Evolutionary conservation across 2,797 vertebrate species (phyloP).

Genomic region (Hyperoplus immaculatus): DNA sequence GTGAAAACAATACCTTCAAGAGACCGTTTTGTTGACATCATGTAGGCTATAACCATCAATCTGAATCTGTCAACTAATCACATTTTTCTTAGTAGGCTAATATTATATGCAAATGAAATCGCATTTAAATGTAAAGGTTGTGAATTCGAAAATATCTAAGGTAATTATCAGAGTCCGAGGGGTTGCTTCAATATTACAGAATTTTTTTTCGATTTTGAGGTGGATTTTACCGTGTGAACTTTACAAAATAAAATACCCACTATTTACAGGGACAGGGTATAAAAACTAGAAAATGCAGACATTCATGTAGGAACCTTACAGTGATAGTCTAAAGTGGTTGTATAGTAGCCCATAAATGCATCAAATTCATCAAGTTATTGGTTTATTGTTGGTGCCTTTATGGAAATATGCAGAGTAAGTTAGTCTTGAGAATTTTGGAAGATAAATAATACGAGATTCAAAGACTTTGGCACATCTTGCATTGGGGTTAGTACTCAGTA

Average conservation of each 20-base stretch:
- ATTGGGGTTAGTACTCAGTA: background rate
- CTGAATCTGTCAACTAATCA: background rate
- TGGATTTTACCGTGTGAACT: background rate
- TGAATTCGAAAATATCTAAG: background rate
- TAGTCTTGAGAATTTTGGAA: background rate
- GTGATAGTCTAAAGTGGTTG: background rate
- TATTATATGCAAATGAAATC: background rate
- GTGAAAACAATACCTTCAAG: background rate
- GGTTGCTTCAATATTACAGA: background rate
- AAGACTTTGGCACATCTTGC: background rate
- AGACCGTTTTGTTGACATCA: background rate
- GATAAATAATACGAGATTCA: background rate
- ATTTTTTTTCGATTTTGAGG: background rate
- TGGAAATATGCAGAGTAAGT: background rate
- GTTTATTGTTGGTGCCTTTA: background rate
- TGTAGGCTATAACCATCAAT: no score
- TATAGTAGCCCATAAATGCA: background rate
- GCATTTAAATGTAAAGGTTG: background rate
- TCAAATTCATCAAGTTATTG: background rate
- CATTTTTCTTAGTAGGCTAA: background rate
- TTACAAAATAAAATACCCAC: background rate
- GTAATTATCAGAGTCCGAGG: background rate
- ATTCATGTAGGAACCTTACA: background rate
- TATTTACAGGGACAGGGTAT: background rate
- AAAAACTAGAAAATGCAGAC: background rate